Percentiles rank a stretch among this genome's conserved stretches.
These are phyloP conservation scores for Callipepla californica DNA, from an alignment of 2,113 vertebrate genomes.

Conservation along the genomic window DNA sequence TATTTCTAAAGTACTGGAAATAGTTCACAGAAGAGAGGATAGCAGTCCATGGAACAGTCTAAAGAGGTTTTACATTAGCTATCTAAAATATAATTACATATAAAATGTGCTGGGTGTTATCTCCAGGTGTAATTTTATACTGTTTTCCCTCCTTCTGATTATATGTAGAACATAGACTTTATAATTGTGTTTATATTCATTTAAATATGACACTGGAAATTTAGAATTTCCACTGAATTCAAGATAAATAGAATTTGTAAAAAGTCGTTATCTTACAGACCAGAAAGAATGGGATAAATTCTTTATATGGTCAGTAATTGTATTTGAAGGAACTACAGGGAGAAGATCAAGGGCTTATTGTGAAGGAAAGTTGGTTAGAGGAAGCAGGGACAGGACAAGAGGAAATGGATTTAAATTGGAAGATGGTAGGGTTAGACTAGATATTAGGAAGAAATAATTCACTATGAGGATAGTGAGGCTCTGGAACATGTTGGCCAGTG, in stretches of 20 bases:
- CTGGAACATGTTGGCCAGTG: too few species aligned
- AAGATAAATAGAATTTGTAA: neutral
- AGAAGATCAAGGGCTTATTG: neutral
- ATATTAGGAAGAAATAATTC: too few species aligned
- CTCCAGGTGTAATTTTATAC: neutral
- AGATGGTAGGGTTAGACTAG: too few species aligned
- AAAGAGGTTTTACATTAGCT: neutral
- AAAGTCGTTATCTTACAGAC: neutral
- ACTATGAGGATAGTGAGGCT: too few species aligned
- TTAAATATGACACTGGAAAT: neutral
- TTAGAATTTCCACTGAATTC: neutral
- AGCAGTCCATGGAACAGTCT: neutral
- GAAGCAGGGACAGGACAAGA: neutral
- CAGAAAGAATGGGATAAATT: neutral
- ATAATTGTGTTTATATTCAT: neutral
- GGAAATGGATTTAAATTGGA: too few species aligned
- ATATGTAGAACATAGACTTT: neutral
- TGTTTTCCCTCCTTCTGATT: neutral
- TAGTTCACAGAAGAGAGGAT: neutral
- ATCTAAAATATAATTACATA: neutral
- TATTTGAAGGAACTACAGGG: neutral
- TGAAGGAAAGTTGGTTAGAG: neutral
- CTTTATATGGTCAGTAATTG: neutral
- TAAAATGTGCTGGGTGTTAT: neutral
- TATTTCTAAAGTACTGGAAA: neutral